Percentiles rank a stretch among this genome's conserved stretches.
Conservation (phyloP, 2,113 vertebrate genomes). For the Oncorhynchus clarkii region DNA sequence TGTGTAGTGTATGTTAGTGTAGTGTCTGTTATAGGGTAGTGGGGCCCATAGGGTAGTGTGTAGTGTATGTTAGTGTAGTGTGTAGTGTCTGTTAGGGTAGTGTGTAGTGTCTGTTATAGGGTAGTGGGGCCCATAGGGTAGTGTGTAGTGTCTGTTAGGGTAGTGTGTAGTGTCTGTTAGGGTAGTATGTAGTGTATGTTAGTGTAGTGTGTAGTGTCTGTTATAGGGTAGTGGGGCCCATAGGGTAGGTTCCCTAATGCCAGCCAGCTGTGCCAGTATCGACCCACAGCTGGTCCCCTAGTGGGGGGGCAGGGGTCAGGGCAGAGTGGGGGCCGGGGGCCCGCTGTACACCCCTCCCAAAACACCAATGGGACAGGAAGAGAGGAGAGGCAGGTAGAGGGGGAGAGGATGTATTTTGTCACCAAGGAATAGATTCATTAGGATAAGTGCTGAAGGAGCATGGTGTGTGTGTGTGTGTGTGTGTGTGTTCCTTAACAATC, state of each 20-base stretch:
- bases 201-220: no score
- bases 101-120: no score
- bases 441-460: slow-evolving; percentile 43
- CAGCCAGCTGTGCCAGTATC: slow-evolving; percentile 76
- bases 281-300: slow-evolving; percentile 77
- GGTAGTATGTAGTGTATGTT: no score
- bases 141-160: no score
- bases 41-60: no score
- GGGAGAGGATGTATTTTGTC: slow-evolving; percentile 48
- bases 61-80: no score
- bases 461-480: not conserved
- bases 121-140: no score
- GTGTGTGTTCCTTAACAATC: slow-evolving; percentile 28
- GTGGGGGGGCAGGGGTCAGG: slow-evolving; percentile 72
- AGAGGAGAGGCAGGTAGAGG: slow-evolving; percentile 39
- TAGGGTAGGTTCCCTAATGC: slow-evolving; percentile 40
- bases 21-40: no score
- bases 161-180: no score
- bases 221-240: no score
- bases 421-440: slow-evolving; percentile 69
- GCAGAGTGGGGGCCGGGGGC: slow-evolving; percentile 64
- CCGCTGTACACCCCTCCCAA: slow-evolving; percentile 64
- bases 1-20: no score
- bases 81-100: no score
- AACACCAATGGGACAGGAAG: slow-evolving; percentile 64